Base-by-base conservation (phyloP, 2,797 vertebrate species). In the Manis crassicaudata region DNA sequence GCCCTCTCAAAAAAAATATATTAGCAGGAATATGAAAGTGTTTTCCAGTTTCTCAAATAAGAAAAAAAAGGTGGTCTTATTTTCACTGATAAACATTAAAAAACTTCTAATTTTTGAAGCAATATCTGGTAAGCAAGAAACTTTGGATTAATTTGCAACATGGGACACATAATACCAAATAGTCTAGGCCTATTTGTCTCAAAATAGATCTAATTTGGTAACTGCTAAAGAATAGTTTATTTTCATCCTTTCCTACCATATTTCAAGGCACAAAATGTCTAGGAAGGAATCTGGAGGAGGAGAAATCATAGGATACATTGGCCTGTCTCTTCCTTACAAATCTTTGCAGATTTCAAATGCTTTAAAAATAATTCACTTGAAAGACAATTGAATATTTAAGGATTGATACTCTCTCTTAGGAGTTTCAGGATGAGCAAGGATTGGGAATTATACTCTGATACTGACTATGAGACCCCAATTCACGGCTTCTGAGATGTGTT, bases 241-340 rank as follows among this genome's bases (percentile, higher is more conserved):
- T 95, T 98, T 93, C 93, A 46, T 93, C 70, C 40, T 85, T 95
- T 87, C 63, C 29, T 50, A 93, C 52, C 94, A 29, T 37, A 95
- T 75, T 96, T 32, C 0, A 92, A 97, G 95, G 73, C 9, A 79
- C 93, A 94, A 94, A 97, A 95, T 23, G 58, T 90, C 50, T 94
- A 73, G 89, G 75, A 96, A 88, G 81, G 96, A 2, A 96, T 11
- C 20, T 82, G 87, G 58, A 65, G 82, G 88, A 96, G 20, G 11
- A 97, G 86, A 72, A 43, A 88, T 43, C 65, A 68, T 43, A 23
- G 93, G 95, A 88, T 40, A 46, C 43, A 7, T 92, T 96, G 72
- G 83, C 68, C 40, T 89, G 0, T 77, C 79, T 32, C 40, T 83
- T n/a, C 14, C 16, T 73, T 75, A 4, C 8, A 77, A 81, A 82